Percentiles rank a stretch among this genome's conserved stretches.
phyloP scores from a whole-genome alignment of 2,888 invertebrate genomes.

The Phoenoteleia sp. region DNA sequence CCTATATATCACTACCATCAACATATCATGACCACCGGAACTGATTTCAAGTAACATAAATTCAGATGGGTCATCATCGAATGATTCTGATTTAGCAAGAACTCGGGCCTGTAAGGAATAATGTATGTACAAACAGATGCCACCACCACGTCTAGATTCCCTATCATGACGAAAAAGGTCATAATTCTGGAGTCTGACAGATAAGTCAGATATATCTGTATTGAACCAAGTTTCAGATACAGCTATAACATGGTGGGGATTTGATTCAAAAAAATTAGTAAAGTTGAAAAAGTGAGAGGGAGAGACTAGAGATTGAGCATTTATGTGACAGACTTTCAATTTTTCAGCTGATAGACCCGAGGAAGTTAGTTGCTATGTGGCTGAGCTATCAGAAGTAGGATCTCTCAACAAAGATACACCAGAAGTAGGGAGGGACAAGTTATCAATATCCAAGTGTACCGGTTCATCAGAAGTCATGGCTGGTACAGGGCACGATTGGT shows the following conservation, averaged over 20 bases:
- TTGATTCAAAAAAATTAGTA: background rate
- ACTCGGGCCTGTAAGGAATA: background rate
- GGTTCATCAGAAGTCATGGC: no score
- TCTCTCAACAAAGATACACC: background rate
- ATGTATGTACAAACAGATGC: background rate
- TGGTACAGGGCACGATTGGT: no score
- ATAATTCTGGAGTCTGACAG: background rate
- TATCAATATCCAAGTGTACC: no score
- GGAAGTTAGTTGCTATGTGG: no score
- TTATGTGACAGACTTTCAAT: slow-evolving; percentile 15
- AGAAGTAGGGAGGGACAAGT: no score
- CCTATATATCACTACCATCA: background rate
- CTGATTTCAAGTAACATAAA: slow-evolving; percentile 1
- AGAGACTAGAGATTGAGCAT: slow-evolving; percentile 18
- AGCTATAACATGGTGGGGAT: background rate
- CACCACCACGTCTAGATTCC: background rate
- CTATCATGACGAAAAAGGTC: slow-evolving; percentile 15
- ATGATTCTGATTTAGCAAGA: background rate
- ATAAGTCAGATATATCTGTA: background rate
- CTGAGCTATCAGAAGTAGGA: no score
- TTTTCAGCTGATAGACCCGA: no score
- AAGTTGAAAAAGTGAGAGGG: background rate
- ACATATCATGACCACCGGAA: background rate
- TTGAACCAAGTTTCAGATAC: slow-evolving; percentile 32
- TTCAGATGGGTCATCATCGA: background rate